Conservation (phyloP, 2,797 vertebrate species). For the Sebastes elongatus region DNA sequence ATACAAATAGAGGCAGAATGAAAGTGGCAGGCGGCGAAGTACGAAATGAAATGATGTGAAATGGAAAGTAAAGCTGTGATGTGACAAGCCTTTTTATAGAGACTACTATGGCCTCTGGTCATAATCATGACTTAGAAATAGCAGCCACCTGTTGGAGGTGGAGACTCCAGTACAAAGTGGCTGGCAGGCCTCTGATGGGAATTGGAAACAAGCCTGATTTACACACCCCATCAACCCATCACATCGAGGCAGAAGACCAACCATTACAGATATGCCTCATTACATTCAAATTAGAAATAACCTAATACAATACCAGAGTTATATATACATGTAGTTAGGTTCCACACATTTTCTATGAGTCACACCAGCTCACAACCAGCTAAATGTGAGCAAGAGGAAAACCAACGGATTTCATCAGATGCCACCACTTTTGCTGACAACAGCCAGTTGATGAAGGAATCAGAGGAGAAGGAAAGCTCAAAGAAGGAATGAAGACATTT, state of each 20-base stretch:
- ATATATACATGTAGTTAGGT: neutral
- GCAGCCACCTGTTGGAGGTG: conserved; percentile 67
- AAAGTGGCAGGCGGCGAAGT: neutral
- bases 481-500: neutral
- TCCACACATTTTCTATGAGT: neutral
- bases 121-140: conserved; percentile 56
- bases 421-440: neutral
- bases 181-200: neutral
- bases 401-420: neutral
- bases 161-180: neutral
- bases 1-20: neutral
- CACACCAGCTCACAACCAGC: too few species aligned
- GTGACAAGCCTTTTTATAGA: conserved; percentile 50
- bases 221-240: neutral
- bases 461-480: neutral
- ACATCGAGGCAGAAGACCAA: neutral
- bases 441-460: neutral
- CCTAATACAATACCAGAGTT: neutral
- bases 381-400: neutral
- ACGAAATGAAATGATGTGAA: conserved; percentile 13
- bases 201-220: conserved; percentile 2
- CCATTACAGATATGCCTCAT: neutral
- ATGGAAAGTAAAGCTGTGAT: conserved; percentile 11
- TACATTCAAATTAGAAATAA: neutral
- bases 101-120: conserved; percentile 1